Percentiles rank a stretch among this genome's conserved stretches.
These are phyloP conservation scores for Dinoponera quadriceps DNA, from an alignment of 1,140 invertebrate genomes.

Conservation along the genomic window DNA sequence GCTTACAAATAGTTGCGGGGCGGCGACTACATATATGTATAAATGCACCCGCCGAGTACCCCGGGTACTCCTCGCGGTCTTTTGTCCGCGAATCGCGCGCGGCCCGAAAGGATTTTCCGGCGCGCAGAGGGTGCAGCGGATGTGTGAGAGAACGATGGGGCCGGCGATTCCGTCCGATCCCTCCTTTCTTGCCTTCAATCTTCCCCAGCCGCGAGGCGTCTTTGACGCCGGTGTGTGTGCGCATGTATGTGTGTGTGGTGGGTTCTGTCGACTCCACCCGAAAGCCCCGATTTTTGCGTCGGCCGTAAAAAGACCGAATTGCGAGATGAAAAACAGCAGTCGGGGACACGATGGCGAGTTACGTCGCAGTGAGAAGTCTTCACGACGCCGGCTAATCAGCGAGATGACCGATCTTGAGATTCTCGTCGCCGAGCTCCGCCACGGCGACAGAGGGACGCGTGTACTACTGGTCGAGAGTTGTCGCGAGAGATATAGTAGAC, in stretches of 20 bases:
- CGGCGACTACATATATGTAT: conserved; percentile 75
- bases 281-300: conserved; percentile 1
- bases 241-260: too few species aligned
- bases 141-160: conserved; percentile 25
- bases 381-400: too few species aligned
- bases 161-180: conserved; percentile 21
- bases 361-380: too few species aligned
- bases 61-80: conserved; percentile 65
- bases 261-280: conserved; percentile 1
- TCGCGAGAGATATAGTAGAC: neutral
- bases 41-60: conserved; percentile 60
- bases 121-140: conserved; percentile 40
- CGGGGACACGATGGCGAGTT: too few species aligned
- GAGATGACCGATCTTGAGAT: too few species aligned
- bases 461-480: too few species aligned
- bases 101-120: conserved; percentile 74
- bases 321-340: neutral
- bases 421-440: too few species aligned
- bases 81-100: conserved; percentile 76
- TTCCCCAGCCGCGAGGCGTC: neutral
- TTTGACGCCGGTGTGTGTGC: conserved; percentile 19
- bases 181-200: conserved; percentile 15
- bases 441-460: too few species aligned
- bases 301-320: conserved; percentile 18
- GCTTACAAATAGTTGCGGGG: conserved; percentile 85